phyloP scores from a whole-genome alignment of 2,888 invertebrate genomes.

The Odontocerum albicorne region DNA sequence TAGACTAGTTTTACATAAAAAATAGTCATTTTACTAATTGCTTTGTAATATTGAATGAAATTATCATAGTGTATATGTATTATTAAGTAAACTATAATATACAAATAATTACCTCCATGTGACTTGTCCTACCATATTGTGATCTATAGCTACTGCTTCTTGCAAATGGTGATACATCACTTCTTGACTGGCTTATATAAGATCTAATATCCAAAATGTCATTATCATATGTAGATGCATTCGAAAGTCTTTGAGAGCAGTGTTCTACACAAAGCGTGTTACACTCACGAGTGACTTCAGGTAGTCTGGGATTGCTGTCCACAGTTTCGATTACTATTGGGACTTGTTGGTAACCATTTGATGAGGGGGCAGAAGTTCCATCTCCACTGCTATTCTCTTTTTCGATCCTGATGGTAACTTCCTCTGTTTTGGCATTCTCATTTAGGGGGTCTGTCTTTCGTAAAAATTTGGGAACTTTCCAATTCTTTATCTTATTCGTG shows the following conservation, averaged over 20 bases:
- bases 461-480: slow-evolving; percentile 71
- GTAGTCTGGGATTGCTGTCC: slow-evolving; percentile 44
- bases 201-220: slow-evolving; percentile 73
- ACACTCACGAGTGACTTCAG: slow-evolving; percentile 42
- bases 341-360: slow-evolving; percentile 64
- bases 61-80: too few relatives aligned
- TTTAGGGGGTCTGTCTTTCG: slow-evolving; percentile 60
- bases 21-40: too few relatives aligned
- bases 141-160: slow-evolving; percentile 72
- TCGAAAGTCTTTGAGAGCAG: slow-evolving; percentile 44
- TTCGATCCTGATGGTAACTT: slow-evolving; percentile 46
- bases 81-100: too few relatives aligned
- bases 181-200: slow-evolving; percentile 72
- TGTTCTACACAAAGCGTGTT: slow-evolving; percentile 55
- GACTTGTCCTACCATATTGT: slow-evolving; percentile 59
- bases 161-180: slow-evolving; percentile 71
- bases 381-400: slow-evolving; percentile 39
- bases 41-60: too few relatives aligned
- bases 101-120: slow-evolving; percentile 45
- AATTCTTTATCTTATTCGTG: slow-evolving; percentile 61
- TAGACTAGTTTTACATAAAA: too few relatives aligned
- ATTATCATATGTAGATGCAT: slow-evolving; percentile 55
- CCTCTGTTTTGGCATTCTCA: slow-evolving; percentile 41
- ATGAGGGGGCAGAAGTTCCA: slow-evolving; percentile 26
- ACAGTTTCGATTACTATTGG: slow-evolving; percentile 65